Percentiles rank a stretch among this genome's conserved stretches.
Evolutionary conservation across 2,888 invertebrate genomes (phyloP).

Genomic region (Limnephilus marmoratus): DNA sequence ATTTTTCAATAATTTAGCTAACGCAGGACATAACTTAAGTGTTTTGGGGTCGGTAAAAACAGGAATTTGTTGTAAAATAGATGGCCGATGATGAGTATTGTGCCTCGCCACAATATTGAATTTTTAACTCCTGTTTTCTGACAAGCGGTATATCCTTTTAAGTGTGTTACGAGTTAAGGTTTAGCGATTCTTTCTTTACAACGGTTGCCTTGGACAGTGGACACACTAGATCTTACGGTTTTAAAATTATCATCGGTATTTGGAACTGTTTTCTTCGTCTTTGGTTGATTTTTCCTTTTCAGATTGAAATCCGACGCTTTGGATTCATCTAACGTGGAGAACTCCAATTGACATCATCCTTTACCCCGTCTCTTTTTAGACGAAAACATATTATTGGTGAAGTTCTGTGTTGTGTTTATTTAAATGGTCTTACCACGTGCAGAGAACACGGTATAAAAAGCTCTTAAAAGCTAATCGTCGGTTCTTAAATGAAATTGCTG

Average conservation of each 20-base stretch:
- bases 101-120: constrained; percentile 49
- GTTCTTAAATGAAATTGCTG: neutral
- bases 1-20: neutral
- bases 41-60: neutral
- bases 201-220: neutral
- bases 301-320: constrained; percentile 8
- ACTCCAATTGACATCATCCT: neutral
- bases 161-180: constrained; percentile 47
- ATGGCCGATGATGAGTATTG: neutral
- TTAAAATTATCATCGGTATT: constrained; percentile 53
- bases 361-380: neutral
- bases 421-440: neutral
- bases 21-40: neutral
- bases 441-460: neutral
- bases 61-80: neutral
- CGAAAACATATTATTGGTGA: neutral
- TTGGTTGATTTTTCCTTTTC: constrained; percentile 5
- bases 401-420: neutral
- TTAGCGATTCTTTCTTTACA: constrained; percentile 45
- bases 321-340: neutral
- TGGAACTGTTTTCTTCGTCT: constrained; percentile 37
- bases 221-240: constrained; percentile 43
- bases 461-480: neutral
- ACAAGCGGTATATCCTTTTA: constrained; percentile 59
- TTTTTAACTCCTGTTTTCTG: constrained; percentile 55